Evolutionary conservation across 2,797 vertebrate genomes (phyloP), one percentile per base, ranked within the genome.

Genomic region (Brachymystax lenok): DNA sequence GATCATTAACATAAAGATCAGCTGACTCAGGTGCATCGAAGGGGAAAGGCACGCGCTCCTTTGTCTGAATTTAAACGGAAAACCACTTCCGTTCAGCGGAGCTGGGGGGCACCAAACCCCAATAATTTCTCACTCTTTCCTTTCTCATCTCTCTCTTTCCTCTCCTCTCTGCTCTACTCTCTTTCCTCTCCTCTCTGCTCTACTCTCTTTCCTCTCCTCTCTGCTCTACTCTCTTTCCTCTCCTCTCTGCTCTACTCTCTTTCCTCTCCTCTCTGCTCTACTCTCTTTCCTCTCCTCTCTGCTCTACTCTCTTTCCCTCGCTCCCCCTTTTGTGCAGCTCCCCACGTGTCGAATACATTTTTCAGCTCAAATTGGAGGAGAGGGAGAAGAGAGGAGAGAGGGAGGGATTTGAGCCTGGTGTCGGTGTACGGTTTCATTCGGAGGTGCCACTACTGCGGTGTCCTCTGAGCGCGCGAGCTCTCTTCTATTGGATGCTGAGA

Each of bases 101-200:
- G 94, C 93, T 92, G 89, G 94, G 92, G 94, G 94, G 94, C 94
- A 94, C 93, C 93, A 94, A 83, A 95, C 93, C 89, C 93, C 91
- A 79, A 87, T 70, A 66, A 16, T 72, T 88, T 82, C 91, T 82
- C 78, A 74, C 14, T 77, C 1, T 33, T 72, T 35, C 2, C 17
- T 59, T 75, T 59, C 80, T 85, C 75, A 52, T 40, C 73, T 33
- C 80, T 84, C 74, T 54, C 82, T 75, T 71, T 71, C 52, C 68
- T 67, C 52, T 24, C 24, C 71, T 76, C 80, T 68, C 84, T 67
- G 77, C 82, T 77, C 71, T 86, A 81, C 78, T 78, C 79, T 81
- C 72, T 81, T 46, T 59, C 74, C 79, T 69, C 72, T 78, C 79
- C 78, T 89, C 24, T 24, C 24, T 24, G 24, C 24, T 24, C 24